A percentile compares a stretch with the other conserved stretches of the same genome.
Conservation (phyloP, 1,140 invertebrate genomes). For the Trichonephila clavipes region DNA sequence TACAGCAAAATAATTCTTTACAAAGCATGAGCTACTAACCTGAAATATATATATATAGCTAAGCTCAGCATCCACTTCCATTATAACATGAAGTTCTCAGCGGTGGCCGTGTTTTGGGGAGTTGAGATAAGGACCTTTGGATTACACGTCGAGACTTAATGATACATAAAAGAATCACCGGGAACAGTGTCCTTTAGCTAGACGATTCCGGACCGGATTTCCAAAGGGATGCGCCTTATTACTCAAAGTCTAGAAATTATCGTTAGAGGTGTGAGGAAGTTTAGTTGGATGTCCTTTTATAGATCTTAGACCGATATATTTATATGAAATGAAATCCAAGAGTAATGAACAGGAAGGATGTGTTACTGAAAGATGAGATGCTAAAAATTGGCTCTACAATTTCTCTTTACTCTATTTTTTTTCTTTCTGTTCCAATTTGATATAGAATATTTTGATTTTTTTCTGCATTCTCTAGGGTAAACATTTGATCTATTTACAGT, state of each 20-base stretch:
- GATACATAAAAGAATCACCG: slow-evolving; percentile 70
- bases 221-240: slow-evolving; percentile 66
- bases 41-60: neutral
- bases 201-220: slow-evolving; percentile 44
- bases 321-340: neutral
- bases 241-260: slow-evolving; percentile 68
- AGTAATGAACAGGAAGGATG: slow-evolving; percentile 46
- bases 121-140: slow-evolving; percentile 23
- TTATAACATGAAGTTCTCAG: slow-evolving; percentile 31
- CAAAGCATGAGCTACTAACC: neutral
- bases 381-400: too few species aligned
- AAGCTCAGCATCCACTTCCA: neutral
- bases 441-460: too few species aligned
- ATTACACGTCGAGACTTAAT: slow-evolving; percentile 50
- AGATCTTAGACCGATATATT: neutral
- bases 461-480: too few species aligned
- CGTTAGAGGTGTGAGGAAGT: slow-evolving; percentile 53
- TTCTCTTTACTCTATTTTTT: too few species aligned
- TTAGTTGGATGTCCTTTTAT: slow-evolving; percentile 16
- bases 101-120: slow-evolving; percentile 32
- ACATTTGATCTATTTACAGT: too few species aligned
- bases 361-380: slow-evolving; percentile 1
- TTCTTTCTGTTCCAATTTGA: too few species aligned
- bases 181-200: slow-evolving; percentile 24
- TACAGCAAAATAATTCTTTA: neutral